Base-by-base conservation (phyloP, 2,888 invertebrate genomes). In the Eucera pruinosa region DNA sequence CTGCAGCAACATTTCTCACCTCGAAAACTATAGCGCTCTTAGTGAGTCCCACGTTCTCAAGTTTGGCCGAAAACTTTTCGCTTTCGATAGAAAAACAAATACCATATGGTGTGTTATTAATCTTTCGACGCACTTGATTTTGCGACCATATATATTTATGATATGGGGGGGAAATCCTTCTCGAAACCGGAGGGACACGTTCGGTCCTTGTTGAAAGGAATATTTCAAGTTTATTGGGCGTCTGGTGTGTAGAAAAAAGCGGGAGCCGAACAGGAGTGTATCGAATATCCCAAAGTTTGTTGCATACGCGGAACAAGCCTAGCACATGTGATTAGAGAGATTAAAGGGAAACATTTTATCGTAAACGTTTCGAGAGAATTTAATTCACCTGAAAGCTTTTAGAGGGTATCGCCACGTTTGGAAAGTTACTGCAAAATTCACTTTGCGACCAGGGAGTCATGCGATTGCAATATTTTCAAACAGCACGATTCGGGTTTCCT, bases 301-400 rank as follows among this genome's bases (percentile, higher is more conserved):
- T 62, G 71, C 73, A 36, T 55, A 52, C 66, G 71, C 55, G 58
- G 54, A 71, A 67, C 78, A 52, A 68, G 67, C 45, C 67, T 61
- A 55, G 78, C 73, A 79, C 72, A 72, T 73, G 71, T 76, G 83
- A 84, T 84, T 80, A 80, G 74, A 71, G 80, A 82, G 85, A 84
- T 84, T 82, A 82, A 84, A 82, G 82, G 84, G 78, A 80, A 84
- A 84, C 77, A 85, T 84, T 84, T 78, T 78, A 82, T 78, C 74
- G 82, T 82, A 75, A 76, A 73, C 80, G 82, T 71, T 78, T 75
- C 74, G 70, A 50, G 76, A 64, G 73, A 78, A 80, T 82, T 84
- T 85, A 78, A 84, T 84, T 84, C 76, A 68, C 75, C 65, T 80
- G 82, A 82, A 84, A 84, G 85, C 85, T 84, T 80, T 82, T 75